Evolutionary conservation across 2,888 invertebrate genomes (phyloP).

Genomic region (Erynnis tages): DNA sequence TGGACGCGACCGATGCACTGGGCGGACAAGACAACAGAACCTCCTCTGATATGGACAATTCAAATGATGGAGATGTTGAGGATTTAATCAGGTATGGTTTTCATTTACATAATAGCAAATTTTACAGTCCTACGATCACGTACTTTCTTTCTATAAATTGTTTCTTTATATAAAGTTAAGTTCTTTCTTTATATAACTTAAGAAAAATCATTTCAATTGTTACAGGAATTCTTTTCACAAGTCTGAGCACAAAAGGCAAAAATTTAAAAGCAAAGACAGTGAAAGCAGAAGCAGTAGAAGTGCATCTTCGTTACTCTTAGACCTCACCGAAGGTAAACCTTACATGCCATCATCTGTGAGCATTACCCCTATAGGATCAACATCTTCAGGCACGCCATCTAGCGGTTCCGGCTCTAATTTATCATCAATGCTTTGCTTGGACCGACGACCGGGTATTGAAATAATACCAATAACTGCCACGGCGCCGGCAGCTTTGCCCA

Average conservation of each 20-base stretch:
- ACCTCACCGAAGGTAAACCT: slow-evolving; percentile 78
- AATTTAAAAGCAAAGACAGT: slow-evolving; percentile 81
- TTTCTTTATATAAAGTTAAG: background rate
- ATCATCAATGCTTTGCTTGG: slow-evolving; percentile 83
- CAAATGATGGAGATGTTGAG: slow-evolving; percentile 83
- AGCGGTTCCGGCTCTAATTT: slow-evolving; percentile 82
- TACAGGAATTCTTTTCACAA: slow-evolving; percentile 81
- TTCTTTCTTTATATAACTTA: too few species aligned
- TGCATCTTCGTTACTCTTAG: slow-evolving; percentile 71
- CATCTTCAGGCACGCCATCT: slow-evolving; percentile 82
- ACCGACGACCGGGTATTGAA: slow-evolving; percentile 90
- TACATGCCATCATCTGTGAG: slow-evolving; percentile 78
- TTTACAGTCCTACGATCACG: too few species aligned
- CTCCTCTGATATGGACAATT: slow-evolving; percentile 82
- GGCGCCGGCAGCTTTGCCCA: slow-evolving; percentile 84
- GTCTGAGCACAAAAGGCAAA: slow-evolving; percentile 82
- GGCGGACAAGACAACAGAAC: slow-evolving; percentile 66
- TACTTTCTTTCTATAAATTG: background rate
- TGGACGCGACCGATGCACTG: slow-evolving; percentile 82
- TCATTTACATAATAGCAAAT: background rate
- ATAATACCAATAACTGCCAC: slow-evolving; percentile 89
- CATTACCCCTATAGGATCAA: slow-evolving; percentile 73
- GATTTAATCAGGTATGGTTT: slow-evolving; percentile 77
- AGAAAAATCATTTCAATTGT: slow-evolving; percentile 40
- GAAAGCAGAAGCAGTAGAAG: slow-evolving; percentile 67